These are phyloP conservation scores for Erythrocercus mccallii DNA, from an alignment of 2,113 vertebrate species.

Conservation along the genomic window DNA sequence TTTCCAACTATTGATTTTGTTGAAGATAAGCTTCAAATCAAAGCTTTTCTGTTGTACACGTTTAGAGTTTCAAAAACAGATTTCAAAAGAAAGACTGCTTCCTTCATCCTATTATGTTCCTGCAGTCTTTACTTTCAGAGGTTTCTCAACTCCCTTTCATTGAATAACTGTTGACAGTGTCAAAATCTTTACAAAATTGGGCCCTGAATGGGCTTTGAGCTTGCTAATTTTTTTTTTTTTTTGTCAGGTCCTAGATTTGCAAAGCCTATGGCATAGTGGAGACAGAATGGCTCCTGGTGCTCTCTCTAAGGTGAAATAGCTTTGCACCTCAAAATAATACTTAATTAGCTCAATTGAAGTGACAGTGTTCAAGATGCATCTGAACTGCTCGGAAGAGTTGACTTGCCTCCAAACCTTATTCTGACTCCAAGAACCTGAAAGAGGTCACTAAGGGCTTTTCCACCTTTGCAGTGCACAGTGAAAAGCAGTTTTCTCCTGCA, in stretches of 20 bases:
- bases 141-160: background rate
- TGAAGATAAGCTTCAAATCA: conserved; percentile 10
- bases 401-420: background rate
- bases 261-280: background rate
- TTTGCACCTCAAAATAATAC: background rate
- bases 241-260: background rate
- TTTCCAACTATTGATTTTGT: conserved; percentile 31
- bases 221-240: background rate
- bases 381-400: background rate
- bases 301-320: background rate
- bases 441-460: background rate
- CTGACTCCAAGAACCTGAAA: background rate
- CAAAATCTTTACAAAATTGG: conserved; percentile 8
- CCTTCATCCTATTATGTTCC: background rate
- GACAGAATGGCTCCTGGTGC: background rate
- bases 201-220: background rate
- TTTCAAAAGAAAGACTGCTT: background rate
- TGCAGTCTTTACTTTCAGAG: background rate
- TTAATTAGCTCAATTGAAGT: background rate
- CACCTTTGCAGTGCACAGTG: background rate
- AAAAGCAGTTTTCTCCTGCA: background rate
- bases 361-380: background rate
- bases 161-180: background rate
- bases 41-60: background rate
- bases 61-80: background rate